Percentiles rank a stretch among this genome's conserved stretches.
Conservation (phyloP, 1,140 invertebrate species). For the Adelges cooleyi region DNA sequence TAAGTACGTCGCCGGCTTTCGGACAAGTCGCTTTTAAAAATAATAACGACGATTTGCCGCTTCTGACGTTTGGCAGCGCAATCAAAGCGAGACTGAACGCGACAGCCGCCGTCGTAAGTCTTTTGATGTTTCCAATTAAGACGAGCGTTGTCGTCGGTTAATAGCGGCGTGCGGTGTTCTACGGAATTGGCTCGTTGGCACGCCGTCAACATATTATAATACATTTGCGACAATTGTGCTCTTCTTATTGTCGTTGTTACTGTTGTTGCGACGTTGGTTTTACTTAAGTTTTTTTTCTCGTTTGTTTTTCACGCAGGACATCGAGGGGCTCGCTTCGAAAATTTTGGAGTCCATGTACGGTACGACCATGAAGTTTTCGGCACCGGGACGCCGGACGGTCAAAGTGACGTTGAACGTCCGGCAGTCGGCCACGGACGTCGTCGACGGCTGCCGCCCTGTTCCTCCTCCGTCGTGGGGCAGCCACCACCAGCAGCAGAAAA, state of each 20-base stretch:
- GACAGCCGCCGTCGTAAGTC: too few relatives aligned
- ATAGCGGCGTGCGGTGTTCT: not conserved
- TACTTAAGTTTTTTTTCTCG: not conserved
- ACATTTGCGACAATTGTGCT: too few relatives aligned
- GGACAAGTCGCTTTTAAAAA: slow-evolving; percentile 17
- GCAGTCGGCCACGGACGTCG: not conserved
- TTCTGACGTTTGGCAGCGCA: slow-evolving; percentile 24
- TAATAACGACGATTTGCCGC: slow-evolving; percentile 14
- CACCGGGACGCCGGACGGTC: not conserved
- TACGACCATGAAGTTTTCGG: slow-evolving; percentile 2
- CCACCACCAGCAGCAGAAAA: not conserved
- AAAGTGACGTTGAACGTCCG: slow-evolving; percentile 7
- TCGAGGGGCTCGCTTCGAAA: slow-evolving; percentile 16
- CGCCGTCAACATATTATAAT: not conserved
- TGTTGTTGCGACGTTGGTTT: not conserved
- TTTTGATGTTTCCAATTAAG: slow-evolving; percentile 28
- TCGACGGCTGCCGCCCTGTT: not conserved
- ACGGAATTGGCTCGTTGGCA: too few relatives aligned
- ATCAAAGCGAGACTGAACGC: slow-evolving; percentile 14
- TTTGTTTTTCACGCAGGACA: not conserved
- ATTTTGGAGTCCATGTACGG: slow-evolving; percentile 18
- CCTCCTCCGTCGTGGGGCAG: not conserved
- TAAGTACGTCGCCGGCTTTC: not conserved
- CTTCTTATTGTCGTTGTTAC: too few relatives aligned
- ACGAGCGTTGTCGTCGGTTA: slow-evolving; percentile 21